Evolutionary conservation across 2,113 vertebrate genomes (phyloP).

Genomic region (Oncorhynchus nerka): DNA sequence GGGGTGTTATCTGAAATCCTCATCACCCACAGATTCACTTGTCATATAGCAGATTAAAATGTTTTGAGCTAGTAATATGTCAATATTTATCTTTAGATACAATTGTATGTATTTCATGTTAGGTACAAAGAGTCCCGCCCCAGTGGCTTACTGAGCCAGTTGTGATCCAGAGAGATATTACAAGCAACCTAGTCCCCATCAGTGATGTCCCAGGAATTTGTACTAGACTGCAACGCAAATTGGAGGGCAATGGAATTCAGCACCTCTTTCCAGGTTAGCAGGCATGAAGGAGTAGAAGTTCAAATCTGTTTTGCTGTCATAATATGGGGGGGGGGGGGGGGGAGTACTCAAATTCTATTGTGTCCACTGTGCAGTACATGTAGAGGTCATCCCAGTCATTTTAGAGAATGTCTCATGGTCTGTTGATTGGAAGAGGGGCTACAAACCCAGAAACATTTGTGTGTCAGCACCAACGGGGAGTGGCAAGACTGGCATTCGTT

Average conservation of each 20-base stretch:
- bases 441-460: conserved; percentile 86
- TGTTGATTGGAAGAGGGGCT: conserved; percentile 84
- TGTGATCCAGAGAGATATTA: conserved; percentile 79
- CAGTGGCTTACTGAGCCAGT: conserved; percentile 87
- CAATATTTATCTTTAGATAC: no score
- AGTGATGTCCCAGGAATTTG: conserved; percentile 76
- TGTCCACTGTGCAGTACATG: conserved; percentile 77
- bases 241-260: conserved; percentile 78
- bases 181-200: conserved; percentile 74
- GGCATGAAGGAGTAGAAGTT: background rate
- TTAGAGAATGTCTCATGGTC: conserved; percentile 76
- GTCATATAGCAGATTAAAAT: no score
- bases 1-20: no score
- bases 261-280: conserved; percentile 88
- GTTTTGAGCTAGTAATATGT: no score
- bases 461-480: conserved; percentile 96
- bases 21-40: no score
- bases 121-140: conserved; percentile 87
- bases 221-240: conserved; percentile 74
- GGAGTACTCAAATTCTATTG: background rate
- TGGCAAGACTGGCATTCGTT: conserved; percentile 94
- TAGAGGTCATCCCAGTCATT: conserved; percentile 88
- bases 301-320: background rate
- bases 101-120: background rate
- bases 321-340: background rate